Conservation (phyloP, 2,797 vertebrate genomes). For the Onychomys leucogaster region DNA sequence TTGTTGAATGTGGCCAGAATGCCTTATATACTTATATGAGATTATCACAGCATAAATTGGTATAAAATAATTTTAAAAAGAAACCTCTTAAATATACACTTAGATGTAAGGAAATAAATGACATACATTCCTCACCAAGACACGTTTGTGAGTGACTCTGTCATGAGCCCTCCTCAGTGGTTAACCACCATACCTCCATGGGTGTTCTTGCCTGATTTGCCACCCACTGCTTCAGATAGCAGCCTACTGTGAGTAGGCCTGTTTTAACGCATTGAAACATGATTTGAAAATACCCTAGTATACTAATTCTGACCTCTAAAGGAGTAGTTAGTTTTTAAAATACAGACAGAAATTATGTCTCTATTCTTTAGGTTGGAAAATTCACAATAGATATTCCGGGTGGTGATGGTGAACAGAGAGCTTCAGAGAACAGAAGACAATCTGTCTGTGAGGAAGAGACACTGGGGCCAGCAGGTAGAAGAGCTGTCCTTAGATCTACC, state of each 20-base stretch:
- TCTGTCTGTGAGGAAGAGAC: background rate
- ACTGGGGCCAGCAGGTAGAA: accelerated
- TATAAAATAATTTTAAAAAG: background rate
- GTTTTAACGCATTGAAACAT: background rate
- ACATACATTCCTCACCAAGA: background rate
- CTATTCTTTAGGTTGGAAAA: background rate
- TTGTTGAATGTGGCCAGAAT: background rate
- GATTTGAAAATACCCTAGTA: background rate
- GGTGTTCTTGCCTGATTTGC: background rate
- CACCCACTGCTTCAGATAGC: background rate
- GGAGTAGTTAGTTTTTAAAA: background rate
- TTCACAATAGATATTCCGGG: background rate
- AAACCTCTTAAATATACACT: background rate
- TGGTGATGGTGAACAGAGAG: background rate
- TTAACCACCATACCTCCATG: background rate
- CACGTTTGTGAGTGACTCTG: background rate
- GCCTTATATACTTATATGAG: background rate
- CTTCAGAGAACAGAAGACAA: background rate
- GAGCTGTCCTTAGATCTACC: background rate
- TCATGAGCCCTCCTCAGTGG: too few relatives aligned
- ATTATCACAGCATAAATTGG: background rate
- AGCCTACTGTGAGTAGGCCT: background rate
- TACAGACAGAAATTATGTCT: background rate
- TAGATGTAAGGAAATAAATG: background rate
- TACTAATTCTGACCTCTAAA: background rate